A percentile compares a stretch with the other conserved stretches of the same genome.
Evolutionary conservation across 2,888 invertebrate genomes (phyloP).

Genomic region (Phoronis australis): DNA sequence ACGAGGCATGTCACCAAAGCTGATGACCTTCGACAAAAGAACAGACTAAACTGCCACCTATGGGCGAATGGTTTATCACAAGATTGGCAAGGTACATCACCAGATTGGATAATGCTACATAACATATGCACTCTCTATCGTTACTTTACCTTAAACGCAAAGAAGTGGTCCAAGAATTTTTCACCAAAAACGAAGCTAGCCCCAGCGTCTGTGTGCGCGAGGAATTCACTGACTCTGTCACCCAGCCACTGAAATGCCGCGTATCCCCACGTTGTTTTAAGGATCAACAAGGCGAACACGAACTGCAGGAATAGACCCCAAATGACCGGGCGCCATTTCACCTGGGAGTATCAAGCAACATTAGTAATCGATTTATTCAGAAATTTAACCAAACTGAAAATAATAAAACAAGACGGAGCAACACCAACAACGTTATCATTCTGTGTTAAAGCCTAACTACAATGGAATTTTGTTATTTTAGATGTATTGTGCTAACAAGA

Average conservation of each 20-base stretch:
- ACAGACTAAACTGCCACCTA: too few species aligned
- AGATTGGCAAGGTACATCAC: too few species aligned
- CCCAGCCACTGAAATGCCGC: conserved; percentile 67
- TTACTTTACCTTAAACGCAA: conserved; percentile 80
- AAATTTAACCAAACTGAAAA: too few species aligned
- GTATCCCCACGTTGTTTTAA: conserved; percentile 52
- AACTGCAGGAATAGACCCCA: conserved; percentile 80
- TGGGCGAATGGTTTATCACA: too few species aligned
- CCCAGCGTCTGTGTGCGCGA: conserved; percentile 74
- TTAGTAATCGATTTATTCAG: too few species aligned
- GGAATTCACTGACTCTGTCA: conserved; percentile 68
- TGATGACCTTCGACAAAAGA: too few species aligned
- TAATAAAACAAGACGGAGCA: too few species aligned
- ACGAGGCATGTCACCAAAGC: too few species aligned
- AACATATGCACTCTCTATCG: too few species aligned
- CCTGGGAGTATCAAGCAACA: conserved; percentile 28
- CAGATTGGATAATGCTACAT: too few species aligned
- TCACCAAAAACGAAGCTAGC: conserved; percentile 78
- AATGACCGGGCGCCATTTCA: conserved; percentile 68
- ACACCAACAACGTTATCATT: not conserved
- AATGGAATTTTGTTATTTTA: too few species aligned
- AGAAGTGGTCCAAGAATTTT: conserved; percentile 57
- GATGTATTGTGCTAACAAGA: too few species aligned
- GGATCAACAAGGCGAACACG: conserved; percentile 57
- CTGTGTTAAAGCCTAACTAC: not conserved